Conservation (phyloP, 2,888 invertebrate genomes). For the Phyllotreta cruciferae region DNA sequence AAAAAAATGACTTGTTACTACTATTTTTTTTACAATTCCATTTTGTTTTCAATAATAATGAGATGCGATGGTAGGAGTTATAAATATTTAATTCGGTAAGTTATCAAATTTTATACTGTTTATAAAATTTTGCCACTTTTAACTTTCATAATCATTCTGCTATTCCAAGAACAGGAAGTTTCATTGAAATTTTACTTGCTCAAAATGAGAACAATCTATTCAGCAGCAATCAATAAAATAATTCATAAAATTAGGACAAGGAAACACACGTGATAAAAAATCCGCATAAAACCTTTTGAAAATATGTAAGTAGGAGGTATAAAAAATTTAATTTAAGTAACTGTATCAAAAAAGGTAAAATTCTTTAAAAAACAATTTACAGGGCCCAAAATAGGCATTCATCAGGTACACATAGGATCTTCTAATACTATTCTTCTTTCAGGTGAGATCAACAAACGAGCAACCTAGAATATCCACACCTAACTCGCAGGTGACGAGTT, state of each 20-base stretch:
- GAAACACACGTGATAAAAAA: no score
- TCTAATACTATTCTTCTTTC: conserved; percentile 32
- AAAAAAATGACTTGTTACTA: conserved; percentile 9
- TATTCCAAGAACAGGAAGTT: neutral
- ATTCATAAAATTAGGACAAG: no score
- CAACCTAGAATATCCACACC: conserved; percentile 55
- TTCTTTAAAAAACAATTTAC: no score
- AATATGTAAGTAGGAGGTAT: no score
- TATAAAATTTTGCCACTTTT: conserved; percentile 16
- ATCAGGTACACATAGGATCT: neutral
- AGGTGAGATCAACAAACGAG: conserved; percentile 58
- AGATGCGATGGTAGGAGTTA: conserved; percentile 30
- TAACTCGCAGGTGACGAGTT: conserved; percentile 57
- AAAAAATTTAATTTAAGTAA: no score
- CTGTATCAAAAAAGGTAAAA: no score
- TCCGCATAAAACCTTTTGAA: no score
- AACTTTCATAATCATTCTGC: neutral
- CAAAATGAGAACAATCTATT: no score
- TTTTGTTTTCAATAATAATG: conserved; percentile 28
- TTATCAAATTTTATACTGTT: conserved; percentile 7
- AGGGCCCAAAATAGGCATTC: no score
- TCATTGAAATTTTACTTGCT: no score
- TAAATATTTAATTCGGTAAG: conserved; percentile 26
- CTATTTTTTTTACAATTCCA: conserved; percentile 20
- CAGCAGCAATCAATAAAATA: no score